Evolutionary conservation across 2,888 invertebrate genomes (phyloP).

Genomic region (Cetonia aurata): DNA sequence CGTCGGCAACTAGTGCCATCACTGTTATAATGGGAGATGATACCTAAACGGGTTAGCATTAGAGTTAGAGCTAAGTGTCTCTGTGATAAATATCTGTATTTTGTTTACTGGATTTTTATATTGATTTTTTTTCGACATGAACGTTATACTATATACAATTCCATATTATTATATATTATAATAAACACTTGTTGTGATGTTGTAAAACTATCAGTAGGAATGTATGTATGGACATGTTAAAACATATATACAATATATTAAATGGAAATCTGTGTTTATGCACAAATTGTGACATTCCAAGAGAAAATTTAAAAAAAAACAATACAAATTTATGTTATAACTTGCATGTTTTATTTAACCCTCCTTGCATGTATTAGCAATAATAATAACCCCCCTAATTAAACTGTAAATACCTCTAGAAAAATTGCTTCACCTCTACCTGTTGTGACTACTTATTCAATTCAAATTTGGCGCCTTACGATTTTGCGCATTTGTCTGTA

Average conservation of each 20-base stretch:
- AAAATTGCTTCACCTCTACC: too few relatives aligned
- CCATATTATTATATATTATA: slow-evolving; percentile 16
- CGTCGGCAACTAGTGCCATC: slow-evolving; percentile 73
- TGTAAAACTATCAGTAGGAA: slow-evolving; percentile 31
- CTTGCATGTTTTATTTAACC: not conserved
- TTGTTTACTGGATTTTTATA: slow-evolving; percentile 41
- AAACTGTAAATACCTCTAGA: too few relatives aligned
- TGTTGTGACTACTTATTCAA: too few relatives aligned
- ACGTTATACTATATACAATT: slow-evolving; percentile 38
- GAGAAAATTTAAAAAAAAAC: slow-evolving; percentile 17
- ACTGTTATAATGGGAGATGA: slow-evolving; percentile 76
- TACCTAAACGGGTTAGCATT: slow-evolving; percentile 57
- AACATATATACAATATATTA: slow-evolving; percentile 35
- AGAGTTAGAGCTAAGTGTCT: slow-evolving; percentile 54
- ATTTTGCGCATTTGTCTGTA: too few relatives aligned
- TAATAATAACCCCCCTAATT: too few relatives aligned
- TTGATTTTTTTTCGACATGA: slow-evolving; percentile 50
- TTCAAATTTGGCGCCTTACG: too few relatives aligned
- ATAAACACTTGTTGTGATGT: slow-evolving; percentile 43
- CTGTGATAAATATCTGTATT: slow-evolving; percentile 59
- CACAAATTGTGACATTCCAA: slow-evolving; percentile 36
- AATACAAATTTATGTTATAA: slow-evolving; percentile 26
- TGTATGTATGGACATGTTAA: slow-evolving; percentile 33
- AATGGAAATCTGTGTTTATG: slow-evolving; percentile 42
- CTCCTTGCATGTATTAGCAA: too few relatives aligned